phyloP scores from a whole-genome alignment of 2,888 invertebrate species.

The Darwinula stevensoni region DNA sequence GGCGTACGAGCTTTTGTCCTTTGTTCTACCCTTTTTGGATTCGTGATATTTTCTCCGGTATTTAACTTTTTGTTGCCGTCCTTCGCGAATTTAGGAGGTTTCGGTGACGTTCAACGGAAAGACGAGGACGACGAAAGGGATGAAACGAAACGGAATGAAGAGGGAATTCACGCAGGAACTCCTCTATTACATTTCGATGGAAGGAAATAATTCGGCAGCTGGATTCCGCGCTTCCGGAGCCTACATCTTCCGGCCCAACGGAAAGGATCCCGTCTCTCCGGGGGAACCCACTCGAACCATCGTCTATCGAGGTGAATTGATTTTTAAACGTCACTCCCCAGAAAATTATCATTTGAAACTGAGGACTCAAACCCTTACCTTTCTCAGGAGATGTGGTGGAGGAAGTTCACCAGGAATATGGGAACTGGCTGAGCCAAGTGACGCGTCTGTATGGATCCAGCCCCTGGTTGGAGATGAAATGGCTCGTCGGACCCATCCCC shows the following conservation, averaged over 20 bases:
- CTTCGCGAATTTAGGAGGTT: slow-evolving; percentile 17
- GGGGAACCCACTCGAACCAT: not conserved
- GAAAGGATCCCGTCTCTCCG: slow-evolving; percentile 6
- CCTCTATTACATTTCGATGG: slow-evolving; percentile 35
- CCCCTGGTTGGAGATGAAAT: slow-evolving; percentile 21
- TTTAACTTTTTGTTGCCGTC: too few relatives aligned
- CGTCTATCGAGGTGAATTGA: slow-evolving; percentile 6
- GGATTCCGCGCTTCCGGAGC: slow-evolving; percentile 57
- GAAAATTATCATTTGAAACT: slow-evolving; percentile 16
- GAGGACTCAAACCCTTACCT: slow-evolving; percentile 14
- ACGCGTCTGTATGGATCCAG: slow-evolving; percentile 23
- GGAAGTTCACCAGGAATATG: slow-evolving; percentile 33
- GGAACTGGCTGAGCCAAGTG: slow-evolving; percentile 27
- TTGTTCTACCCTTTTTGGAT: too few relatives aligned
- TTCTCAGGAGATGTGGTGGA: slow-evolving; percentile 17
- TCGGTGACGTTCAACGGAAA: slow-evolving; percentile 23
- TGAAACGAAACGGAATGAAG: slow-evolving; percentile 17
- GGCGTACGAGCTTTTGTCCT: too few relatives aligned
- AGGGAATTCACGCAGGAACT: slow-evolving; percentile 27
- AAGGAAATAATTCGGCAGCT: slow-evolving; percentile 30
- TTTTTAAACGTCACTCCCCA: slow-evolving; percentile 17
- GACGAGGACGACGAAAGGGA: slow-evolving; percentile 24
- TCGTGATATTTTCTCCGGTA: too few relatives aligned
- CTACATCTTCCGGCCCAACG: slow-evolving; percentile 48
- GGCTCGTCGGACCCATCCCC: slow-evolving; percentile 25